phyloP scores from a whole-genome alignment of 2,113 vertebrate species.

The Oostethus manadensis region DNA sequence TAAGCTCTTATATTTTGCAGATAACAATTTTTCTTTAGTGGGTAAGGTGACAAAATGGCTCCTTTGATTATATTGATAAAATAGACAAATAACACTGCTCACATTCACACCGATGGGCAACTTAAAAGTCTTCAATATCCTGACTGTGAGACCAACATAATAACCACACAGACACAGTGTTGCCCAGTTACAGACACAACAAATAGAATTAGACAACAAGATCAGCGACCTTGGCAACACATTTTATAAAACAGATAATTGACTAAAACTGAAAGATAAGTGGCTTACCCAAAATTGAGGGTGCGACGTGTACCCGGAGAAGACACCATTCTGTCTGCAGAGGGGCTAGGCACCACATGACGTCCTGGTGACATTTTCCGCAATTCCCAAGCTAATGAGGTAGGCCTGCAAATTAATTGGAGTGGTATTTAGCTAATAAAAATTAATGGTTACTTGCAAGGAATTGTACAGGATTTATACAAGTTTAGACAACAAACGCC shows the following conservation, averaged over 20 bases:
- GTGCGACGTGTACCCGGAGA: constrained; percentile 82
- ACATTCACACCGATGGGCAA: no score
- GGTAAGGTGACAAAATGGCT: no score
- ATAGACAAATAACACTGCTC: no score
- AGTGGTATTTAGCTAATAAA: background rate
- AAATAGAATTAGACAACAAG: background rate
- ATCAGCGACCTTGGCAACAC: background rate
- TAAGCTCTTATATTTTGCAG: no score
- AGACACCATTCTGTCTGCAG: constrained; percentile 85
- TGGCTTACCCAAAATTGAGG: constrained; percentile 87
- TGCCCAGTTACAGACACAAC: constrained; percentile 42
- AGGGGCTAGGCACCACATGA: constrained; percentile 89
- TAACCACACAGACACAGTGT: no score
- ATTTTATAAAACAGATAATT: no score
- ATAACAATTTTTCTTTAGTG: no score
- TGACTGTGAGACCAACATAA: no score
- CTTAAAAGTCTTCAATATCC: no score
- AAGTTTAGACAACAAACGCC: constrained; percentile 38
- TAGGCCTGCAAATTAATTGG: constrained; percentile 78
- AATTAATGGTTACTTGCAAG: constrained; percentile 12
- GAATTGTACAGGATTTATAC: constrained; percentile 23
- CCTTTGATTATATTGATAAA: no score
- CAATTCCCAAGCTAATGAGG: constrained; percentile 96
- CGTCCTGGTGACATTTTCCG: constrained; percentile 98
- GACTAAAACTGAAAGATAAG: background rate